These are phyloP conservation scores for Trematomus loennbergii DNA, from an alignment of 2,113 vertebrate genomes.

Conservation along the genomic window DNA sequence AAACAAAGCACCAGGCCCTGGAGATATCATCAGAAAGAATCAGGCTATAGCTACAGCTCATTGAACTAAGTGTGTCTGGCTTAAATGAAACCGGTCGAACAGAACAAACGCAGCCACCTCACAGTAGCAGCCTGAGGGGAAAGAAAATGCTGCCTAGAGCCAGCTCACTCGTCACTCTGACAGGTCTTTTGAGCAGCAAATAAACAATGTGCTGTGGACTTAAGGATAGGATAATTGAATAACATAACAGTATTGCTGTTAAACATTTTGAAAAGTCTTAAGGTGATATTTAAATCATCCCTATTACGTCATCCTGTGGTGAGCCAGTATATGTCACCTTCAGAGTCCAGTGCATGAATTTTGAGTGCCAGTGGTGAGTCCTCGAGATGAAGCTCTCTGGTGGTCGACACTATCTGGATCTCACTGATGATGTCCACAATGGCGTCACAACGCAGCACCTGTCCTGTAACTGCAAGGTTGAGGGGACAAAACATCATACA, in stretches of 20 bases:
- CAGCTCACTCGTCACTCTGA: constrained; percentile 37
- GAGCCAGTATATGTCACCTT: constrained; percentile 83
- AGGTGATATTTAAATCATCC: too few species aligned
- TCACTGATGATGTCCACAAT: constrained; percentile 93
- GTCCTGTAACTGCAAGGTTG: constrained; percentile 88
- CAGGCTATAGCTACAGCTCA: constrained; percentile 70
- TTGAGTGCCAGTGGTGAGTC: constrained; percentile 93
- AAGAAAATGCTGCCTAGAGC: constrained; percentile 42
- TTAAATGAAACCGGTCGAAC: constrained; percentile 75
- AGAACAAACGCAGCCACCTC: constrained; percentile 85
- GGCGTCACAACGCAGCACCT: constrained; percentile 94
- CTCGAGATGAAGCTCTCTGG: constrained; percentile 95
- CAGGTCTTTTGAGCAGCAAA: constrained; percentile 38
- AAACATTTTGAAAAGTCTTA: too few species aligned
- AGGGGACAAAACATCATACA: not conserved
- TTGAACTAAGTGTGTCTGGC: constrained; percentile 66
- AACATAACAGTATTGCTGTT: too few species aligned
- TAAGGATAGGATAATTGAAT: not conserved
- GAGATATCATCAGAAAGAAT: constrained; percentile 65
- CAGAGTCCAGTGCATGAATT: constrained; percentile 94
- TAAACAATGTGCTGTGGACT: constrained; percentile 21
- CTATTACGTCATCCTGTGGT: too few species aligned
- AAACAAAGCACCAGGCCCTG: constrained; percentile 53
- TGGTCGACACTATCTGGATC: constrained; percentile 95
- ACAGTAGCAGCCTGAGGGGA: constrained; percentile 73